Evolutionary conservation across 2,888 invertebrate species (phyloP), one percentile per base, ranked within the genome.

Genomic region (Bugula neritina): DNA sequence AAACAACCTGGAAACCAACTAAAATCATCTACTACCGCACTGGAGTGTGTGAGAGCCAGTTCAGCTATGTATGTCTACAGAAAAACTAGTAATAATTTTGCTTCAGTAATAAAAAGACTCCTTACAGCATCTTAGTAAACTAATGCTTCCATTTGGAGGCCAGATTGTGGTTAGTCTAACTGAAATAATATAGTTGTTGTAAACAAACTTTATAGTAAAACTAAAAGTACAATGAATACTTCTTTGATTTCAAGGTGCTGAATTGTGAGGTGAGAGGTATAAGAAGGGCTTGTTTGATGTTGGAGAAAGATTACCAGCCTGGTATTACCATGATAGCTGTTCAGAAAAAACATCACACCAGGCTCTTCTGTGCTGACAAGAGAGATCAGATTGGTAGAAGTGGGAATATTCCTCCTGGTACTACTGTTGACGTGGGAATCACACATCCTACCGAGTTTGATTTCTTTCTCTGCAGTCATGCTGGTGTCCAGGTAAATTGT

Each of bases 401-500:
- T 74, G 98, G 97, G 74, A 99, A 99, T 87, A 99, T 99, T 82
- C 99, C 99, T 52, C 98, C 99, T 31, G 99, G 99, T 73, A 99
- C 99, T 72, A 99, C 99, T 0, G 99, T 99, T 69, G 99, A 99
- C 87, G 93, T 97, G 75, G 98, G 98, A 78, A 99, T 99, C 84
- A 99, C 99, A 69, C 99, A 99, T 87, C 99, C 99, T 70, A 99
- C 98, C 1, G 99, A 99, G 87, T 99, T 99, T 86, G 99, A 99
- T 86, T 99, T 99, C 87, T 99, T 99, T 86, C 89, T 99, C 73
- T 99, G 99, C 89, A 87, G 88, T 72, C 88, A 89, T 77, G 87
- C 87, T 74, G 87, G 87, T 74, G 87, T 87, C 70, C 87, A 87
- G 84, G 86, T 96, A 93, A 55, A 17, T 17, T n/a, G 5, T n/a